Evolutionary conservation across 2,888 invertebrate species (phyloP), one percentile per base, ranked within the genome.

Genomic region (Ormyrus labotus): DNA sequence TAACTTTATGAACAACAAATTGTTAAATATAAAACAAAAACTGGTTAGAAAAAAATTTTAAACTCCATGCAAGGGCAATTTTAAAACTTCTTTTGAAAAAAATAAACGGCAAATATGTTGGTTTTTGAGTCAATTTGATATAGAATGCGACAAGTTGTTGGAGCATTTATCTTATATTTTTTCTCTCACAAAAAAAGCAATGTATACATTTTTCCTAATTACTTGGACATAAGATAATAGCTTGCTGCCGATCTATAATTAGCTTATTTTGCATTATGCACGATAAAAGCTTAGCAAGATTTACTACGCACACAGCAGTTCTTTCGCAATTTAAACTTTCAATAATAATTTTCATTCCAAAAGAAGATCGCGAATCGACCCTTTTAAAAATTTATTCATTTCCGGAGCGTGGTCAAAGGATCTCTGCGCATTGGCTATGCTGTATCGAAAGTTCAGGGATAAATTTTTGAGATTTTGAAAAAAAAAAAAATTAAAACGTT

Each of bases 211-310:
- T 69, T 55, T 73, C 55, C 55, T 55, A 76, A 69, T 76, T 48
- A 76, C 50, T 47, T 57, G 76, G 68, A 11, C 55, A 76, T 76
- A 76, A 76, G 76, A 76, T 76, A 76, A 76, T 76, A 53, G 55
- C 69, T 2, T 48, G 55, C 45, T 60, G 51, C 5, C 53, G 47
- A 10, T 57, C 51, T 75, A 50, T 75, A 75, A 68, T 68, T 61
- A 67, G 51, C 51, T 60, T 45, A 34, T 75, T 75, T 75, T 75
- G 34, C 51, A 75, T 60, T 60, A 53, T 74, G 13, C 11, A 74
- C 60, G 6, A 6, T 13, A 60, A 75, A 60, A 58, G 34, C 45
- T 13, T 5, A 6, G 48, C 19, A 11, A 53, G 57, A 61, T 67
- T 61, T 75, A 58, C 50, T 58, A 50, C 8, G 55, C 13, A n/a